Percentiles rank a stretch among this genome's conserved stretches.
phyloP scores from a whole-genome alignment of 2,797 vertebrate species.

The Clamator glandarius region DNA sequence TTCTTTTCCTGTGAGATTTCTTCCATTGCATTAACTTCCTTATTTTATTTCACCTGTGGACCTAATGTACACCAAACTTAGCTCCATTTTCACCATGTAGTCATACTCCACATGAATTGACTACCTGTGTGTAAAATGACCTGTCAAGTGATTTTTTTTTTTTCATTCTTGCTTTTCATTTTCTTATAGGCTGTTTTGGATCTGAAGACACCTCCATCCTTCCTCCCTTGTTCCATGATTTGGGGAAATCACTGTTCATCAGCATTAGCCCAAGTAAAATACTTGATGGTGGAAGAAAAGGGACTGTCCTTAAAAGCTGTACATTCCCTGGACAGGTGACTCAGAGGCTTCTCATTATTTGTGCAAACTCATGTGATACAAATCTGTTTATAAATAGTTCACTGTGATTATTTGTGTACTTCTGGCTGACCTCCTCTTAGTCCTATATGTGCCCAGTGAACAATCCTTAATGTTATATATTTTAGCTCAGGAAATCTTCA shows the following conservation, averaged over 20 bases:
- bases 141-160: background rate
- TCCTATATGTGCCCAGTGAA: background rate
- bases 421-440: background rate
- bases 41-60: background rate
- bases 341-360: background rate
- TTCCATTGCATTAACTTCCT: background rate
- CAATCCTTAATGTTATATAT: background rate
- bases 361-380: background rate
- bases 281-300: background rate
- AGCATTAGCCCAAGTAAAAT: background rate
- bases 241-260: background rate
- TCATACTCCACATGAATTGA: background rate
- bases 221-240: background rate
- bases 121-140: background rate
- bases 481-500: background rate
- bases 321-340: background rate
- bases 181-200: constrained; percentile 9
- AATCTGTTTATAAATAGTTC: background rate
- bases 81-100: background rate
- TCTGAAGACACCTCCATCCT: background rate
- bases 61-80: background rate
- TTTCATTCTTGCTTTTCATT: constrained; percentile 6
- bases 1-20: background rate
- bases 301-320: background rate
- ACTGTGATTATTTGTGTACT: background rate